A percentile compares a stretch with the other conserved stretches of the same genome.
These are phyloP conservation scores for Nasonovia ribisnigri DNA, from an alignment of 2,888 invertebrate genomes.

Conservation along the genomic window DNA sequence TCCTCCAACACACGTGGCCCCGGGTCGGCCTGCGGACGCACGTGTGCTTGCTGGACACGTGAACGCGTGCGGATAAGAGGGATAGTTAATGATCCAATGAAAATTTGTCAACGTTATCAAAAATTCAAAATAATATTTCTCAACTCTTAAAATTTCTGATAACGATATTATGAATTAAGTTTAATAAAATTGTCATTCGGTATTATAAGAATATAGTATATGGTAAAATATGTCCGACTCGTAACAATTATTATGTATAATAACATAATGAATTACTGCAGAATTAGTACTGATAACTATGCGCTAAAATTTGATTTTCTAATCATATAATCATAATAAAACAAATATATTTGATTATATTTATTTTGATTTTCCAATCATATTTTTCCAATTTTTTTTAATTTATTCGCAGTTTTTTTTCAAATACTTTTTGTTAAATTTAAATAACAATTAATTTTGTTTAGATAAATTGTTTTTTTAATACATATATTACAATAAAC, in stretches of 20 bases:
- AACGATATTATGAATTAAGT: background rate
- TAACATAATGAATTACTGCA: background rate
- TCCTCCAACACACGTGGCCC: conserved; percentile 59
- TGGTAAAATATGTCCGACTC: background rate
- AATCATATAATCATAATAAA: background rate
- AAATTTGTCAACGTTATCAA: conserved; percentile 26
- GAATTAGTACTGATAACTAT: background rate
- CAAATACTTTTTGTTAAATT: background rate
- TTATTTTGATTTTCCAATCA: no score
- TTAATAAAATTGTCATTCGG: background rate
- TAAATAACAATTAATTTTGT: background rate
- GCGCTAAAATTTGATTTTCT: background rate
- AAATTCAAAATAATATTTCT: background rate
- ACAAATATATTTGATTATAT: no score
- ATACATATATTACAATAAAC: background rate
- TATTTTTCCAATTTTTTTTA: no score
- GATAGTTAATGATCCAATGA: background rate
- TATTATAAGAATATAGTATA: background rate
- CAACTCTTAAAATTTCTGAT: background rate
- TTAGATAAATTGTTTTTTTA: background rate
- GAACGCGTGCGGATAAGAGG: background rate
- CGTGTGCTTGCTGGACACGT: conserved; percentile 54
- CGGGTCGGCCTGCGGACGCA: conserved; percentile 50
- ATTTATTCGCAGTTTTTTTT: background rate
- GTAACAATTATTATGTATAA: background rate